Evolutionary conservation across 2,888 invertebrate genomes (phyloP), one percentile per base, ranked within the genome.

Genomic region (Leptopilina syphax): DNA sequence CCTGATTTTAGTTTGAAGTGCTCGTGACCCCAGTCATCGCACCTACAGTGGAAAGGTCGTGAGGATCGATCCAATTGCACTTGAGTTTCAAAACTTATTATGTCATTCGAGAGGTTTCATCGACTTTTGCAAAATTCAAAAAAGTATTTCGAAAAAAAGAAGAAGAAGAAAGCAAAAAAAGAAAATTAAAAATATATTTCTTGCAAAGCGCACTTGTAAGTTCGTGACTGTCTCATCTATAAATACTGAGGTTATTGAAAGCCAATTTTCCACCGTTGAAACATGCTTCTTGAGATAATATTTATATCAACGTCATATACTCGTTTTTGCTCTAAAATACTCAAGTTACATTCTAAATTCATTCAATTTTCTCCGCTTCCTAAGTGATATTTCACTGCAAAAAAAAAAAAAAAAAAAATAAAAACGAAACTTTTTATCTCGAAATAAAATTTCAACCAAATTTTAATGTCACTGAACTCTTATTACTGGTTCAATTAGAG

Each of bases 1-100:
- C 73, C 73, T 54, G 34, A 73, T 73, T 73, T 54, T 27, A 57
- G 54, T 73, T 57, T 57, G 54, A 73, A 73, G 73, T 73, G 73
- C 73, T 73, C 73, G 73, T 57, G 57, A 57, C 57, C 73, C 34
- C 73, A 73, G 73, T 57, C 73, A 73, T 57, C 54, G 73, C 34
- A 34, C 70, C n/a, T 54, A 10, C 12, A 57, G 68, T 50, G 50
- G 70, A 13, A 54, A 73, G 27, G 54, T 27, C 34, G 70, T 34
- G 13, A 27, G 13, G 54, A 73, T 73, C 70, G 70, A 73, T 73
- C n/a, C 27, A 57, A 57, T 34, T 57, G 73, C 57, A 57, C 73
- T 73, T 34, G n/a, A 54, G 73, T 54, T n/a, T 34, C 73, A 7
- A 70, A 27, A 34, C 34, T 34, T 4, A 27, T 70, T 57, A 73